These are phyloP conservation scores for Brachyalestes nurse DNA, from an alignment of 2,797 vertebrate species.

Conservation along the genomic window DNA sequence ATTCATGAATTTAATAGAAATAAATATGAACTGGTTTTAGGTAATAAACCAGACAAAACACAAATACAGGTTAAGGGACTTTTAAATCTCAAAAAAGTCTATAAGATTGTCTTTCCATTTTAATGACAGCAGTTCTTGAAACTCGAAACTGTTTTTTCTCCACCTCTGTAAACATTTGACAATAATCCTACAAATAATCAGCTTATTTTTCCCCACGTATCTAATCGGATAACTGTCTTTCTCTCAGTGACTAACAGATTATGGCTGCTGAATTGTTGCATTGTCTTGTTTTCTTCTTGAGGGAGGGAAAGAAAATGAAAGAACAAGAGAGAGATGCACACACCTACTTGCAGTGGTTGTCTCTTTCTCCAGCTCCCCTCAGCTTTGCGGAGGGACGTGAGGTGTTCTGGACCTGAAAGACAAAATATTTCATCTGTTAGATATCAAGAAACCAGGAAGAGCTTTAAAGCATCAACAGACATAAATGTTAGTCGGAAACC, in stretches of 20 bases:
- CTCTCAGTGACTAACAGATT: neutral
- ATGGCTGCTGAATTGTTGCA: neutral
- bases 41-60: neutral
- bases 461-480: neutral
- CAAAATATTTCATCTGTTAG: neutral
- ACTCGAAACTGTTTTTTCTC: neutral
- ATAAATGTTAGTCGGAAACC: neutral
- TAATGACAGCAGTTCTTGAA: neutral
- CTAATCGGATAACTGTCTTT: neutral
- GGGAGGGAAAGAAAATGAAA: neutral
- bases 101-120: too few species aligned
- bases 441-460: neutral
- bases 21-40: too few species aligned
- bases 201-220: neutral
- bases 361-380: neutral
- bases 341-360: neutral
- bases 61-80: neutral
- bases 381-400: neutral
- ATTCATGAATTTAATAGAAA: too few species aligned
- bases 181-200: neutral
- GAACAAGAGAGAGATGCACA: neutral
- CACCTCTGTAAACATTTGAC: neutral
- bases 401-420: constrained; percentile 12
- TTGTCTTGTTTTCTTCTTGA: neutral
- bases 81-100: too few species aligned